Evolutionary conservation across 1,140 invertebrate genomes (phyloP).

Genomic region (Homarus americanus): DNA sequence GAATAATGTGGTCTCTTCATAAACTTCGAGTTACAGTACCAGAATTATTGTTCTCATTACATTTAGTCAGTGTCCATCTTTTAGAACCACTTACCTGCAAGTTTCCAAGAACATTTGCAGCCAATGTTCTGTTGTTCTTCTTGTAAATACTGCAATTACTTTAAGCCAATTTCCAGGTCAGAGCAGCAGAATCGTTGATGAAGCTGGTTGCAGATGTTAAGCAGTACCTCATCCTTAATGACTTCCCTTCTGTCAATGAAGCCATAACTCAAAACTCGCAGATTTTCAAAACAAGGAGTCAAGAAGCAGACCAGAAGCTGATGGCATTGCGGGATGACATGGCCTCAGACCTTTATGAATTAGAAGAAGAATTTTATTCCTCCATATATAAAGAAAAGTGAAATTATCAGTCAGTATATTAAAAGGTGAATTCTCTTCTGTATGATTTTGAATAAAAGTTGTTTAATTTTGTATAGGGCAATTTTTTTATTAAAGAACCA

Average conservation of each 20-base stretch:
- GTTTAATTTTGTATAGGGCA: no score
- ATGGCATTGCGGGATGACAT: slow-evolving; percentile 95
- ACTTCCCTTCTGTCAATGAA: slow-evolving; percentile 98
- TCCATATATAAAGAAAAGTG: slow-evolving; percentile 88
- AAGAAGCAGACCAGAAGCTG: slow-evolving; percentile 95
- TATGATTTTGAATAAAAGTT: no score
- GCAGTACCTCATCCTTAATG: slow-evolving; percentile 97
- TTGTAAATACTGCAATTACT: neutral
- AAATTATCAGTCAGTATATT: no score
- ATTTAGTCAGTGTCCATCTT: no score
- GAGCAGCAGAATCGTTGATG: slow-evolving; percentile 96
- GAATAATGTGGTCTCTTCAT: no score
- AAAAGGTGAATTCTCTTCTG: no score
- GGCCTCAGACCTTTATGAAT: slow-evolving; percentile 95
- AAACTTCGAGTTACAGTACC: no score
- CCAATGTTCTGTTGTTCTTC: no score
- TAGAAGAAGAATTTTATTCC: slow-evolving; percentile 98
- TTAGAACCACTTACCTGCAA: no score
- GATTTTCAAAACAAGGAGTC: slow-evolving; percentile 88
- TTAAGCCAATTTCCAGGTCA: slow-evolving; percentile 80
- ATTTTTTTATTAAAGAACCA: no score
- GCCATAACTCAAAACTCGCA: slow-evolving; percentile 95
- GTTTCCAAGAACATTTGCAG: no score
- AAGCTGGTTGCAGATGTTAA: slow-evolving; percentile 98
- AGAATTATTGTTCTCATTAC: no score